Conservation (phyloP, 64 coral and sea anemone species). For the Acropora tenuis region DNA sequence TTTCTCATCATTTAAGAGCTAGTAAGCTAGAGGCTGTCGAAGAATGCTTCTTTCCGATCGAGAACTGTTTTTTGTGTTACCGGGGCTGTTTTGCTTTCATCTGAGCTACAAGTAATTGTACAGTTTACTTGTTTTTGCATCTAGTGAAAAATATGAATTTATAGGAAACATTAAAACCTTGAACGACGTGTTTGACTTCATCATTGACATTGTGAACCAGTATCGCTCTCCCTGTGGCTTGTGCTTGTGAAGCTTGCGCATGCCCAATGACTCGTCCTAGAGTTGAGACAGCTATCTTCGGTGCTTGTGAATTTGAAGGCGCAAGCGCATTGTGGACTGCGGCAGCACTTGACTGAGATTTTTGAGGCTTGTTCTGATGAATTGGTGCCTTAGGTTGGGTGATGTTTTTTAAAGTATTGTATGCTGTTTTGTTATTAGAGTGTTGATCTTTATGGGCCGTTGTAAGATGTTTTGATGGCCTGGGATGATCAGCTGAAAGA, state of each 20-base stretch:
- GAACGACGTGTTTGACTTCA: constrained; percentile 9
- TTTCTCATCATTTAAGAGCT: too few relatives aligned
- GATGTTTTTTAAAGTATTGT: background rate
- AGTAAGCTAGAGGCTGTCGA: too few relatives aligned
- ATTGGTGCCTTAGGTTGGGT: background rate
- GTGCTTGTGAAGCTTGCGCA: too few relatives aligned
- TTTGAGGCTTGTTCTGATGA: background rate
- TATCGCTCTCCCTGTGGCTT: constrained; percentile 24
- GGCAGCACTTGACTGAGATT: background rate
- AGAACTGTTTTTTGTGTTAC: too few relatives aligned
- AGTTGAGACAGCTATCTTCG: background rate
- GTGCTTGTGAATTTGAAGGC: background rate
- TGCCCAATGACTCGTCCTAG: background rate
- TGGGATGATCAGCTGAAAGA: background rate
- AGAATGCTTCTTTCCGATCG: too few relatives aligned
- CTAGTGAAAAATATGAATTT: too few relatives aligned
- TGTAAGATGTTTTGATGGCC: background rate
- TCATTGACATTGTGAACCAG: constrained; percentile 3
- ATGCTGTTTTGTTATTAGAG: background rate
- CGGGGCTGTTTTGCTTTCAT: too few relatives aligned
- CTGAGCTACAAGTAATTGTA: too few relatives aligned
- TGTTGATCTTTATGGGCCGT: background rate
- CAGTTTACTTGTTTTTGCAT: too few relatives aligned
- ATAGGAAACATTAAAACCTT: background rate
- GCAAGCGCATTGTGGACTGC: background rate